Conservation (phyloP, 2,888 invertebrate species). For the Mesorhabditis sp. region DNA sequence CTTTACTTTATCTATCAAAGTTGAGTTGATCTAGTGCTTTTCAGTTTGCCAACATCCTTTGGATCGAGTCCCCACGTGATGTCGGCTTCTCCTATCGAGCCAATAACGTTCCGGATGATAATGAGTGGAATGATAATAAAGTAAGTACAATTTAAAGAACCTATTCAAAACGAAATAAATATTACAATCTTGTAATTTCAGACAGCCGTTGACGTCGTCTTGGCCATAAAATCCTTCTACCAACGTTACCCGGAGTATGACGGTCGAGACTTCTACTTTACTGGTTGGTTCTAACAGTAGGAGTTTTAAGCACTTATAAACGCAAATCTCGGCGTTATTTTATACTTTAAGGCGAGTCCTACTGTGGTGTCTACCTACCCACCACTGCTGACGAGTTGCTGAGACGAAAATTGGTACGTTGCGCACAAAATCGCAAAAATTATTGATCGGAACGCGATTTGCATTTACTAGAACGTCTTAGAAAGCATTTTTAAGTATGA, state of each 20-base stretch:
- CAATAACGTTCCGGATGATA: background rate
- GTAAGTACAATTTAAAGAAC: background rate
- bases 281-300: background rate
- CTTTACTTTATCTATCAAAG: too few relatives aligned
- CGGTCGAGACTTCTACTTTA: constrained; percentile 2
- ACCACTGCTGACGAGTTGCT: constrained; percentile 3
- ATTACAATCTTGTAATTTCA: background rate
- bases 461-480: background rate
- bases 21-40: background rate
- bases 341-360: background rate
- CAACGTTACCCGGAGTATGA: background rate
- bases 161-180: background rate
- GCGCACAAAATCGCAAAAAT: too few relatives aligned
- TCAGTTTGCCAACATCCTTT: background rate
- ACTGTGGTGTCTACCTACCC: constrained; percentile 4
- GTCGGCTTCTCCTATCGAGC: constrained; percentile 5
- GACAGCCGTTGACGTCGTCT: constrained; percentile 2
- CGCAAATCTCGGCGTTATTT: background rate
- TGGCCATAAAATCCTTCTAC: constrained; percentile 2
- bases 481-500: background rate
- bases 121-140: background rate
- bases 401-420: background rate
- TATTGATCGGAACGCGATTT: too few relatives aligned
- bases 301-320: background rate
- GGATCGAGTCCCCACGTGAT: constrained; percentile 1